Evolutionary conservation across 2,113 vertebrate species (phyloP), one percentile per base, ranked within the genome.

Genomic region (Alligator mississippiensis): DNA sequence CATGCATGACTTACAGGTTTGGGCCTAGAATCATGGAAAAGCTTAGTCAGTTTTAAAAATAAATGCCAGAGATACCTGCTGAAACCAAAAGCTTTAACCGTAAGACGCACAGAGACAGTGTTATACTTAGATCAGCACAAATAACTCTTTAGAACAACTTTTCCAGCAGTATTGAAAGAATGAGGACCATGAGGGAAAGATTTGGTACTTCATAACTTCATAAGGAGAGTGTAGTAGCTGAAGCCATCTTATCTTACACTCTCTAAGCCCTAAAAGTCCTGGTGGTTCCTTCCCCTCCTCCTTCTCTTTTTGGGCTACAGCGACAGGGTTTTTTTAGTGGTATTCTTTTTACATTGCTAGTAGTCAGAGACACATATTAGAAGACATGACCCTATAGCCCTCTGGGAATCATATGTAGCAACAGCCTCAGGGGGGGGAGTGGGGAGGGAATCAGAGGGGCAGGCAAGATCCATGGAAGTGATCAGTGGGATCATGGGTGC

Each of bases 11-110:
- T 82, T 90, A 34, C 4, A 82, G 77, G 80, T 80, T 38, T 76
- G 5, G 27, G 27, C 24, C 86, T 84, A 78, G 60, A 84, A 10
- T 84, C 76, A 80, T 59, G 19, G 47, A 78, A 5, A 47, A 89
- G 64, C 91, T 82, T 82, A 88, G 89, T 75, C 57, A 72, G 59
- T 87, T 87, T 95, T 93, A 86, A 92, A 92, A 96, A 70, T 82
- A 94, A 94, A 28, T 83, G 63, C 34, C 74, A 84, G 55, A 70
- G 92, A 94, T 89, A 95, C 62, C 19, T 74, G 17, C 62, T 85
- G 38, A 94, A 96, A 91, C 8, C 3, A 38, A 81, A 94, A 94
- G 60, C 72, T 93, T 75, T 78, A 81, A 60, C 61, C 89, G 76
- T 89, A 80, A 93, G 89, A 25, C 17, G 54, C 22, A 28, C 34